These are phyloP conservation scores for Drosophila ananassae DNA, from an alignment of 1,140 invertebrate genomes.

Conservation along the genomic window DNA sequence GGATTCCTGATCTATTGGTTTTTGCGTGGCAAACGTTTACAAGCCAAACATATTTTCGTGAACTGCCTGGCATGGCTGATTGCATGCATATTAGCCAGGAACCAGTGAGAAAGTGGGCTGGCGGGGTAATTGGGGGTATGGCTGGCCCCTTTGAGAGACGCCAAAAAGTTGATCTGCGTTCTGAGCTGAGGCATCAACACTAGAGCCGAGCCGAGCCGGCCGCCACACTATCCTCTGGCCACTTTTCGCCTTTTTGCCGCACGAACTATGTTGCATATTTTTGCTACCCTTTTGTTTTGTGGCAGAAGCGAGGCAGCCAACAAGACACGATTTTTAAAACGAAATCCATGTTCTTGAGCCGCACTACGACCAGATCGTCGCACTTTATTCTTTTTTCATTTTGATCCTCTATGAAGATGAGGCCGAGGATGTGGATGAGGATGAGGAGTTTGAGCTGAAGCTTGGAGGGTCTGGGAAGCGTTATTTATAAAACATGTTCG, in stretches of 20 bases:
- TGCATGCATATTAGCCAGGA: slow-evolving; percentile 80
- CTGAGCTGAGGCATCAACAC: slow-evolving; percentile 50
- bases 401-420: not conserved
- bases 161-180: slow-evolving; percentile 69
- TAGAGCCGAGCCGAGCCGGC: not conserved
- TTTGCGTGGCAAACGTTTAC: slow-evolving; percentile 73
- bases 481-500: slow-evolving; percentile 80
- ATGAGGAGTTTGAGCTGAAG: slow-evolving; percentile 5
- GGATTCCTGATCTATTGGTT: slow-evolving; percentile 75
- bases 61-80: slow-evolving; percentile 47
- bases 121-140: not conserved
- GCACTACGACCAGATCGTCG: slow-evolving; percentile 59
- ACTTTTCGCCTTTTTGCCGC: slow-evolving; percentile 7
- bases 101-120: slow-evolving; percentile 2
- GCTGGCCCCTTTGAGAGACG: slow-evolving; percentile 22
- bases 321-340: slow-evolving; percentile 81
- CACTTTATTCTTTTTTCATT: slow-evolving; percentile 48
- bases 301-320: slow-evolving; percentile 67
- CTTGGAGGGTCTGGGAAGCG: slow-evolving; percentile 64
- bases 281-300: slow-evolving; percentile 64
- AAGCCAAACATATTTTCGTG: slow-evolving; percentile 72
- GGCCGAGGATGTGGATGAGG: not conserved
- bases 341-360: slow-evolving; percentile 76
- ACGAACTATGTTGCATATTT: slow-evolving; percentile 49
- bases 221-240: not conserved